Conservation (phyloP, 2,797 vertebrate genomes). For the Chaunax sp. region DNA sequence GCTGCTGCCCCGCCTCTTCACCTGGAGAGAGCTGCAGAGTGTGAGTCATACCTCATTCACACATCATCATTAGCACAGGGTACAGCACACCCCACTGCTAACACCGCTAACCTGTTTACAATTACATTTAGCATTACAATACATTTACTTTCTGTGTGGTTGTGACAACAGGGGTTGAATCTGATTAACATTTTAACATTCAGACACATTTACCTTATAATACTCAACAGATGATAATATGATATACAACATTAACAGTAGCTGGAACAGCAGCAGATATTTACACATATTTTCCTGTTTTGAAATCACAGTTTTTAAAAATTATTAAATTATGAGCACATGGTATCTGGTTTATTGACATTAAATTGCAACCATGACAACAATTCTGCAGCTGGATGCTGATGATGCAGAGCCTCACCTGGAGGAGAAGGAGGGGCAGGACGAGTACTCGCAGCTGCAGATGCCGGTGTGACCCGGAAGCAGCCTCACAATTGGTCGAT, state of each 20-base stretch:
- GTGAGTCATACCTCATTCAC: conserved; percentile 78
- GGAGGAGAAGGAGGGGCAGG: conserved; percentile 89
- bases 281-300: too few relatives aligned
- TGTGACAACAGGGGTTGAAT: too few relatives aligned
- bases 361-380: conserved; percentile 2
- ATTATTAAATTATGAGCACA: too few relatives aligned
- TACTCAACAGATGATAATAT: too few relatives aligned
- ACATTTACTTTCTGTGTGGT: too few relatives aligned
- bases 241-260: too few relatives aligned
- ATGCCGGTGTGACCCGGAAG: conserved; percentile 86
- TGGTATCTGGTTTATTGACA: not conserved
- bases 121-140: not conserved
- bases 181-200: too few relatives aligned
- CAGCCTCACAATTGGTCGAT: conserved; percentile 4
- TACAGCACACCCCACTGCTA: too few relatives aligned
- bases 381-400: conserved; percentile 85
- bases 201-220: too few relatives aligned
- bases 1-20: conserved; percentile 90
- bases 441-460: conserved; percentile 91
- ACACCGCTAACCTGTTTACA: not conserved
- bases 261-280: too few relatives aligned
- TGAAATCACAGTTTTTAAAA: too few relatives aligned
- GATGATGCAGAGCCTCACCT: conserved; percentile 88
- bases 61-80: not conserved
- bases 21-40: conserved; percentile 88